Evolutionary conservation across 2,797 vertebrate genomes (phyloP).

Genomic region (Silurus aristotelis): DNA sequence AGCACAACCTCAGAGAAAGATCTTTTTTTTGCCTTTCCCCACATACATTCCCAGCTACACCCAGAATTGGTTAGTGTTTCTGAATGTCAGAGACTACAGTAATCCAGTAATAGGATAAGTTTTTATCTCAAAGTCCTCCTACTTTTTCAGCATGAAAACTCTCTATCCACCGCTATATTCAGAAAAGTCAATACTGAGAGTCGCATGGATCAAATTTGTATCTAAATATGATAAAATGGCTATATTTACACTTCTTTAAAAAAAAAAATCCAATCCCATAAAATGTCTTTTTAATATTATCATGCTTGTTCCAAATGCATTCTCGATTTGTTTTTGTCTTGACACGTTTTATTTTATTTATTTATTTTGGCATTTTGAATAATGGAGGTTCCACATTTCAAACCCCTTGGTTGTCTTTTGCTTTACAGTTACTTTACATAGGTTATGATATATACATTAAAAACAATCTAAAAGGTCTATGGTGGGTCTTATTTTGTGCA

Average conservation of each 20-base stretch:
- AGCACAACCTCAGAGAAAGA: background rate
- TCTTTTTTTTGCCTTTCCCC: background rate
- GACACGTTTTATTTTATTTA: background rate
- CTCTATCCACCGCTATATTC: background rate
- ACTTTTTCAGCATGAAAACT: background rate
- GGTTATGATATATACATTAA: background rate
- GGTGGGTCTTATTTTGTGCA: no score
- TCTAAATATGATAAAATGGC: background rate
- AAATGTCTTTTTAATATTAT: background rate
- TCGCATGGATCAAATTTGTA: background rate
- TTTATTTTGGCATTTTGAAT: background rate
- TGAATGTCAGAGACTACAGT: background rate
- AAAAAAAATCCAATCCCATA: background rate
- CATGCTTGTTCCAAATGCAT: background rate
- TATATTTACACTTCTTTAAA: background rate
- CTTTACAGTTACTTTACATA: background rate
- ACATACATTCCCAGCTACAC: background rate
- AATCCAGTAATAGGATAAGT: background rate
- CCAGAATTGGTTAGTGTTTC: background rate
- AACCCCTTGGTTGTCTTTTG: background rate
- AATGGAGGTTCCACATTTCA: background rate
- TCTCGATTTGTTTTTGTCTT: background rate
- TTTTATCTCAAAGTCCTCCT: background rate
- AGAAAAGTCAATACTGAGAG: background rate
- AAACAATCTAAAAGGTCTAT: background rate